Evolutionary conservation across 2,797 vertebrate genomes (phyloP), one percentile per base, ranked within the genome.

Genomic region (Babyrousa celebensis): DNA sequence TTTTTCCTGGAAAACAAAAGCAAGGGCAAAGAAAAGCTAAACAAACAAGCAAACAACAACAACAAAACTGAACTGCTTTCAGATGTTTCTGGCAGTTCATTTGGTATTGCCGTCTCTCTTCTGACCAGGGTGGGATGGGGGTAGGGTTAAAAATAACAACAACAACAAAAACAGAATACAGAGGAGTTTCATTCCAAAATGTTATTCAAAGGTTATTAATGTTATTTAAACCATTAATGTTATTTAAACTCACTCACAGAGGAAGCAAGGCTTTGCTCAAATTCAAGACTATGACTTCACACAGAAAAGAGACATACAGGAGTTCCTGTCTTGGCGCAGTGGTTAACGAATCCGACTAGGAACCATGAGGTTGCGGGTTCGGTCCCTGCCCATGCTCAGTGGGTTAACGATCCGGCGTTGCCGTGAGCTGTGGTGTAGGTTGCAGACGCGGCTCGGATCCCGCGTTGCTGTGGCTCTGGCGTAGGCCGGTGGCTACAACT

Each of bases 1-100:
- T 71, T 85, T 96, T 90, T 60, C 56, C 62, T 70, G 40, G 63
- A 78, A 84, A 89, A 78, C 80, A 12, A 95, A 83, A 92, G 20
- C 23, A 60, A 36, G 27, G 20, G 10, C 4, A 58, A 40, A 79
- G 25, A 79, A 68, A 65, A 23, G 23, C 71, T 78, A 1, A 70
- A 70, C 43, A 12, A 23, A 74, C 6, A 48, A 25, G 27, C 15
- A 65, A 78, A 9, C 0, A 32, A 23, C n/a, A 83, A 48, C 27
- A 36, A 62, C 62, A 52, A 74, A 78, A 27, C 3, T 20, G 17
- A 91, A 63, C 6, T 89, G 18, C 5, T 58, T 68, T 83, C 71
- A 43, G 60, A 80, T 54, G 16, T 79, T 87, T 15, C 56, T 72
- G 36, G 67, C 29, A 43, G 5, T 48, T 36, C 32, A 65, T 65